Percentiles rank a stretch among this genome's conserved stretches.
Conservation (phyloP, 2,113 vertebrate species). For the Felis catus region DNA sequence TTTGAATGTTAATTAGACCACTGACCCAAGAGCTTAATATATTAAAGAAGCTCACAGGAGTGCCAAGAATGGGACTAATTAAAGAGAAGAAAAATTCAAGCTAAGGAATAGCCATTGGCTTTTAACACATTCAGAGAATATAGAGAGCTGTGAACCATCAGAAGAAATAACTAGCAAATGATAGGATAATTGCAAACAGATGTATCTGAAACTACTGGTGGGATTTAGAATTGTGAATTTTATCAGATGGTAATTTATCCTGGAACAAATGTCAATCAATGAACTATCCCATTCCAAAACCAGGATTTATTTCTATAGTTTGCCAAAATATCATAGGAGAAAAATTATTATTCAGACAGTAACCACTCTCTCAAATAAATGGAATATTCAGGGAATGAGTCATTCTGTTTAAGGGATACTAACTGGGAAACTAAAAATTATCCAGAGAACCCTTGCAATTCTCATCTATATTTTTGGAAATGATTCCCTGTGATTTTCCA, state of each 20-base stretch:
- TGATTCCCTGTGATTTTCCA: background rate
- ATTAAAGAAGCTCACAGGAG: background rate
- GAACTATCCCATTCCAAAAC: slow-evolving; percentile 41
- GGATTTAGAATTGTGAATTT: slow-evolving; percentile 41
- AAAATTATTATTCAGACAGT: slow-evolving; percentile 39
- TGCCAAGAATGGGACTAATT: background rate
- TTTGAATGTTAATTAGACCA: background rate
- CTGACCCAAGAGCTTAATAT: slow-evolving; percentile 9
- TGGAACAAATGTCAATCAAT: slow-evolving; percentile 66
- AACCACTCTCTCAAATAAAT: slow-evolving; percentile 30
- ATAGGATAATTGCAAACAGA: slow-evolving; percentile 64
- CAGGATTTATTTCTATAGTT: slow-evolving; percentile 8
- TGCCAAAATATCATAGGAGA: slow-evolving; percentile 42
- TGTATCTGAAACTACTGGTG: slow-evolving; percentile 49
- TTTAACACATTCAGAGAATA: slow-evolving; percentile 27
- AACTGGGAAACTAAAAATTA: slow-evolving; percentile 33
- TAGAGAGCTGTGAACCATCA: slow-evolving; percentile 57
- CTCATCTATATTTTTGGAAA: slow-evolving; percentile 13
- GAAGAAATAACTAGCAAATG: slow-evolving; percentile 61
- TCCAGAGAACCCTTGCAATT: background rate
- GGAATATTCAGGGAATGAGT: slow-evolving; percentile 36
- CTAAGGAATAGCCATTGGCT: background rate
- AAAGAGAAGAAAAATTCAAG: background rate
- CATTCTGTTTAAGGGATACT: slow-evolving; percentile 15
- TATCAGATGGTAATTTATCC: slow-evolving; percentile 64